These are phyloP conservation scores for Caenorhabditis imperialis DNA, from an alignment of 2,888 invertebrate genomes.

Conservation along the genomic window DNA sequence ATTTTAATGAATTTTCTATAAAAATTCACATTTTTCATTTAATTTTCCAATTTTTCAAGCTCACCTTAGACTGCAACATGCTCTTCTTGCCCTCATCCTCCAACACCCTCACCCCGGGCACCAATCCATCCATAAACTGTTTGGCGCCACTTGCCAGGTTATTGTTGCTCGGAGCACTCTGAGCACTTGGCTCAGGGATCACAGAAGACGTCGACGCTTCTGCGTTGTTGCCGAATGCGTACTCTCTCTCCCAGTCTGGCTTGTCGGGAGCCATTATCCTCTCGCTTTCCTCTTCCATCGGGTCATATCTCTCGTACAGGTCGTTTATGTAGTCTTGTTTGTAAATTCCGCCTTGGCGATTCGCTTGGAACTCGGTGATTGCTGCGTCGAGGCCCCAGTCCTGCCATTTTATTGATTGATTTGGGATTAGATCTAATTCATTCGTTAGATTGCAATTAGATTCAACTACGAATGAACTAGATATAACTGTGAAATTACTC, in stretches of 20 bases:
- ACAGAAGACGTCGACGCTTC: background rate
- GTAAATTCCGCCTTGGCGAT: slow-evolving; percentile 94
- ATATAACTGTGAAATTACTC: no score
- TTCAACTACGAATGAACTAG: no score
- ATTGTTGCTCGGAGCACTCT: background rate
- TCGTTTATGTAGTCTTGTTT: slow-evolving; percentile 94
- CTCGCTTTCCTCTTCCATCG: slow-evolving; percentile 83
- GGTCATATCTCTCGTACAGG: slow-evolving; percentile 87
- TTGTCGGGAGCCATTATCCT: slow-evolving; percentile 37
- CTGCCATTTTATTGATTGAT: no score
- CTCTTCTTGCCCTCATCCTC: slow-evolving; percentile 57
- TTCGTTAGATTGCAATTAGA: no score
- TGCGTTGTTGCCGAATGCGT: slow-evolving; percentile 1
- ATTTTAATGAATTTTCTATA: no score
- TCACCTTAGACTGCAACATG: slow-evolving; percentile 57
- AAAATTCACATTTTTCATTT: no score
- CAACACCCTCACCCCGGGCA: slow-evolving; percentile 60
- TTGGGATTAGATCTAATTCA: no score
- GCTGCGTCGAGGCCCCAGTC: slow-evolving; percentile 85
- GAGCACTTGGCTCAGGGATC: background rate
- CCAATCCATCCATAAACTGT: slow-evolving; percentile 74
- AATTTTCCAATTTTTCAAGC: background rate
- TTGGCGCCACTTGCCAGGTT: slow-evolving; percentile 13
- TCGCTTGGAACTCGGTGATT: slow-evolving; percentile 84
- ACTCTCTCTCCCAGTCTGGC: slow-evolving; percentile 48